Base-by-base conservation (phyloP, 2,113 vertebrate genomes). In the Indri indri region DNA sequence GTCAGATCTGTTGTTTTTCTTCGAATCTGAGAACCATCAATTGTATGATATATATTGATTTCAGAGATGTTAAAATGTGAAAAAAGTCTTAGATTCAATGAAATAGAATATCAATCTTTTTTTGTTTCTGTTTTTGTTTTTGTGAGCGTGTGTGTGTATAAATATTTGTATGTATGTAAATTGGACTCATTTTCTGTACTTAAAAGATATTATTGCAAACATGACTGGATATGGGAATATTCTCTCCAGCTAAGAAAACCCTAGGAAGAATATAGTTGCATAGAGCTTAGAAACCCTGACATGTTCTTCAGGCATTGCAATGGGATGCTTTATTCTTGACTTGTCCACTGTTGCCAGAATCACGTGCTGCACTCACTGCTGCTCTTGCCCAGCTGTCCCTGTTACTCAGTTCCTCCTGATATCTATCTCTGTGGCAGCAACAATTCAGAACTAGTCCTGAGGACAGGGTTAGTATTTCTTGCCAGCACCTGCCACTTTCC, bases 51-150 rank as follows among this genome's bases (percentile, higher is more conserved):
- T 40, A 40, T 66, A 66, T 76, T 92, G 70, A 95, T 95, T 92
- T 92, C 73, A 90, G 50, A 88, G 42, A 70, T 66, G 71, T 52
- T 37, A 66, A 84, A 79, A 74, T 81, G 8, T 71, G 54, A 86
- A 95, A 61, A n/a, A 42, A 92, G 45, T 66, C n/a, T 96, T 87
- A 91, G 71, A 76, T 18, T 93, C 82, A 95, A 7, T 95, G 30
- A 88, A 94, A 81, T 86, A 81, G 40, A 90, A 71, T 88, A 79
- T 52, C 5, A 37, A 23, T 71, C 23, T 93, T 89, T 82, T 92
- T 66, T 23, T 73, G 6, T 76, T 68, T 3, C 8, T 92, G 37
- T n/a, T 17, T 93, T 88, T 90, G 54, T 61, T 25, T 27, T 27
- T 30, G 12, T 79, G 12, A 61, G 23, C n/a, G 10, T 37, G 32